These are phyloP conservation scores for Cryptus viduatorius DNA, from an alignment of 2,888 invertebrate genomes.

Conservation along the genomic window DNA sequence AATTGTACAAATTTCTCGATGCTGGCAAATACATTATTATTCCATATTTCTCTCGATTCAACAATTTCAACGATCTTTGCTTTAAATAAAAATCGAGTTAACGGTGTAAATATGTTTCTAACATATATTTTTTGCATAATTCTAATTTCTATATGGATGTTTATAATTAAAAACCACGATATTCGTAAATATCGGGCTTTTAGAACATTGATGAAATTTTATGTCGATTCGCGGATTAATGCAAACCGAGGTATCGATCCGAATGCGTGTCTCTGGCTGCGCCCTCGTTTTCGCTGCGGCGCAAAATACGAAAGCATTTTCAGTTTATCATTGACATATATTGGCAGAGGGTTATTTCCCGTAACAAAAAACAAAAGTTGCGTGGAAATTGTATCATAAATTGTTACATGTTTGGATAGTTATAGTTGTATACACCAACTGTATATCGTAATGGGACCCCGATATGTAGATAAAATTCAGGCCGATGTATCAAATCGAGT, in stretches of 20 bases:
- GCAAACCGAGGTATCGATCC: neutral
- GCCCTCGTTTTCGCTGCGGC: slow-evolving; percentile 9
- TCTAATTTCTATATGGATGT: no score
- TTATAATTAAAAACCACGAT: no score
- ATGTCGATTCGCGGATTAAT: neutral
- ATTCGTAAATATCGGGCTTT: no score
- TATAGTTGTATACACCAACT: neutral
- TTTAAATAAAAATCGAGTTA: neutral
- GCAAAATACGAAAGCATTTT: neutral
- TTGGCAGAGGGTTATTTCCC: neutral
- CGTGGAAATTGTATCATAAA: neutral
- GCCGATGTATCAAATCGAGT: neutral
- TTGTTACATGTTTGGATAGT: neutral
- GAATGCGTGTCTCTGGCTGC: neutral
- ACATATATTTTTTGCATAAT: no score
- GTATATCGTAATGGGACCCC: neutral
- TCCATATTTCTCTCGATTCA: neutral
- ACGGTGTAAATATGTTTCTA: no score
- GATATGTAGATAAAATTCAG: neutral
- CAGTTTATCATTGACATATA: neutral
- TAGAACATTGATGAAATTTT: no score
- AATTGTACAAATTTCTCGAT: neutral
- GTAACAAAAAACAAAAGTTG: neutral
- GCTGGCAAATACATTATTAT: slow-evolving; percentile 4
- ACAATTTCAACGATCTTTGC: neutral